These are phyloP conservation scores for Chesias legatella DNA, from an alignment of 2,888 invertebrate species.

Conservation along the genomic window DNA sequence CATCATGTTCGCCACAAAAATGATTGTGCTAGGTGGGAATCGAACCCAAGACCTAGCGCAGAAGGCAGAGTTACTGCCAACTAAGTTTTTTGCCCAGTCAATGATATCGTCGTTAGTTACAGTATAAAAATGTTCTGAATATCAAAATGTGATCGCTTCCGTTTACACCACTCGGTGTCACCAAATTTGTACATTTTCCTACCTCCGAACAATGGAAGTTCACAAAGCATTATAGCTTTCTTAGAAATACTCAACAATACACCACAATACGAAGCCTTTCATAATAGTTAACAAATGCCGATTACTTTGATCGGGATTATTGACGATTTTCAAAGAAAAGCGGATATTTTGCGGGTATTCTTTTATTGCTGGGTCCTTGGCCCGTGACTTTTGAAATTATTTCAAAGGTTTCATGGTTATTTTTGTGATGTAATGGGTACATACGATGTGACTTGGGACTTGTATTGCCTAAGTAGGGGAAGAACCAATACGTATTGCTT, in stretches of 20 bases:
- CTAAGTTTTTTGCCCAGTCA: too few relatives aligned
- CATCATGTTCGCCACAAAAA: too few relatives aligned
- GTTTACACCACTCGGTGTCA: slow-evolving; percentile 8
- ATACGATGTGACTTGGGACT: too few relatives aligned
- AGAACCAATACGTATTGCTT: too few relatives aligned
- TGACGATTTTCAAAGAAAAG: slow-evolving; percentile 40
- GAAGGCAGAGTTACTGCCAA: too few relatives aligned
- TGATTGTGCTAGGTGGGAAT: too few relatives aligned
- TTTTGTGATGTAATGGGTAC: background rate
- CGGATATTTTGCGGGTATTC: slow-evolving; percentile 26
- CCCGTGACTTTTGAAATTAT: slow-evolving; percentile 16
- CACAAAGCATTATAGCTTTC: slow-evolving; percentile 35
- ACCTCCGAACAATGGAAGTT: slow-evolving; percentile 29
- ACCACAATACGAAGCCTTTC: slow-evolving; percentile 47
- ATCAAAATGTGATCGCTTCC: slow-evolving; percentile 3
- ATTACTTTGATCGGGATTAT: slow-evolving; percentile 43
- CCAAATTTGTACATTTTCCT: slow-evolving; percentile 22
- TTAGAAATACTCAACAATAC: slow-evolving; percentile 34
- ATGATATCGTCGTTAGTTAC: too few relatives aligned
- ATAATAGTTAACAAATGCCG: slow-evolving; percentile 39
- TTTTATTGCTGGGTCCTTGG: slow-evolving; percentile 22
- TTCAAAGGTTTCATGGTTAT: slow-evolving; percentile 5
- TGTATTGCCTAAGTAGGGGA: too few relatives aligned
- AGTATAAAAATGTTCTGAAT: too few relatives aligned
- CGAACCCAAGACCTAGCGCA: too few relatives aligned